Evolutionary conservation across 2,113 vertebrate species (phyloP).

Genomic region (Sebastes schlegelii): DNA sequence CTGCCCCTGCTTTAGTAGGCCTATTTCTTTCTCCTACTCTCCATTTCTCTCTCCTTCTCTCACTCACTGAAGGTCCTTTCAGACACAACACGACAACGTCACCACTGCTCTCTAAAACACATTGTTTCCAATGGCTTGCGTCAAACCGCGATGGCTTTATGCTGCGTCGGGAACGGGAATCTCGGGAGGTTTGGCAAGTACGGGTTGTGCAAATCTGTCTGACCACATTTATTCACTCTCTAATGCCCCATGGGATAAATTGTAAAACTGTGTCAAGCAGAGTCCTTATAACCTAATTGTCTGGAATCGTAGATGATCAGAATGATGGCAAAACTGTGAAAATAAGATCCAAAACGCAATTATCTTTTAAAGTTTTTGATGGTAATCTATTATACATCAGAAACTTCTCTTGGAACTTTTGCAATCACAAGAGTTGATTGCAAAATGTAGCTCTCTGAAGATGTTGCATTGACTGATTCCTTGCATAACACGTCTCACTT

Average conservation of each 20-base stretch:
- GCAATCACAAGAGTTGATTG: conserved; percentile 15
- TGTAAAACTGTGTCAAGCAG: background rate
- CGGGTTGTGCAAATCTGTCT: background rate
- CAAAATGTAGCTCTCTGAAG: background rate
- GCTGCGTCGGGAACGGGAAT: too few relatives aligned
- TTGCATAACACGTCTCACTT: background rate
- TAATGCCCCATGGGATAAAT: background rate
- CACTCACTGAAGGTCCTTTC: too few relatives aligned
- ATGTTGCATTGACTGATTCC: background rate
- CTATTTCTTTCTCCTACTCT: too few relatives aligned
- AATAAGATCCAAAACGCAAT: conserved; percentile 16
- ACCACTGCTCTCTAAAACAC: too few relatives aligned
- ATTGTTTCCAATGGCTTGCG: too few relatives aligned
- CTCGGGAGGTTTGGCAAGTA: too few relatives aligned
- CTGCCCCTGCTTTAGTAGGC: too few relatives aligned
- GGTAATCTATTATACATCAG: conserved; percentile 42
- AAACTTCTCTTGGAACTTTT: conserved; percentile 25
- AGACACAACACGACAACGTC: too few relatives aligned
- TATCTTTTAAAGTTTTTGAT: conserved; percentile 17
- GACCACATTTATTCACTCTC: background rate
- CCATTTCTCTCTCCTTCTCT: too few relatives aligned
- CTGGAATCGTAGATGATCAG: background rate
- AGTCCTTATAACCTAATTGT: background rate
- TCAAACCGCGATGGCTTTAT: too few relatives aligned
- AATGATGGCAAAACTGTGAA: background rate